Percentiles rank a stretch among this genome's conserved stretches.
phyloP scores from a whole-genome alignment of 2,113 vertebrate genomes.

The Cynopterus brachyotis region DNA sequence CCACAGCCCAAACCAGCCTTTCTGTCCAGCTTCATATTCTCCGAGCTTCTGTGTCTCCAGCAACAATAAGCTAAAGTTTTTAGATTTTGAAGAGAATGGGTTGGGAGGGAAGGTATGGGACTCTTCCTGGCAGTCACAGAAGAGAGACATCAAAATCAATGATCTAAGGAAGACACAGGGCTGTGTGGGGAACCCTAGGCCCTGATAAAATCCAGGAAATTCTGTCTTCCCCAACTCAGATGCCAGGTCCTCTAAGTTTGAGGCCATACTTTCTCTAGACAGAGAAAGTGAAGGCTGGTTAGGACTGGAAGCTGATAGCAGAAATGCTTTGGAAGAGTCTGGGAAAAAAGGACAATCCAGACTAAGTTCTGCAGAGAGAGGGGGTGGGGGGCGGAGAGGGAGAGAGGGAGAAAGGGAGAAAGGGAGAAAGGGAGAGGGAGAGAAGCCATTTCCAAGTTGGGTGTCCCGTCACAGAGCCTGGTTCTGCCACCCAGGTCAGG shows the following conservation, averaged over 20 bases:
- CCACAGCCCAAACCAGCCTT: not conserved
- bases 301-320: not conserved
- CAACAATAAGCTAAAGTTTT: not conserved
- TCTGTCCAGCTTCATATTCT: not conserved
- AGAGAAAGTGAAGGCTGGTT: not conserved
- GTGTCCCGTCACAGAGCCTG: not conserved
- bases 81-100: not conserved
- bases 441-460: not conserved
- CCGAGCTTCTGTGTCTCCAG: slow-evolving; percentile 24
- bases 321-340: not conserved
- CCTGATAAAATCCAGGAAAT: not conserved
- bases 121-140: not conserved
- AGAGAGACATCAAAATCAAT: not conserved
- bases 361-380: not conserved
- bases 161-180: not conserved
- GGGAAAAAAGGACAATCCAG: not conserved
- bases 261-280: not conserved
- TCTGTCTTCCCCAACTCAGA: not conserved
- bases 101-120: not conserved
- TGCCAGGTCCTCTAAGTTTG: not conserved
- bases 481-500: not conserved
- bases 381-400: too few species aligned
- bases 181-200: not conserved
- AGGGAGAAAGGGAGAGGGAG: too few species aligned
- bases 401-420: too few species aligned